Evolutionary conservation across 2,888 invertebrate genomes (phyloP), one percentile per base, ranked within the genome.

Genomic region (Drosophila suboccidentalis): DNA sequence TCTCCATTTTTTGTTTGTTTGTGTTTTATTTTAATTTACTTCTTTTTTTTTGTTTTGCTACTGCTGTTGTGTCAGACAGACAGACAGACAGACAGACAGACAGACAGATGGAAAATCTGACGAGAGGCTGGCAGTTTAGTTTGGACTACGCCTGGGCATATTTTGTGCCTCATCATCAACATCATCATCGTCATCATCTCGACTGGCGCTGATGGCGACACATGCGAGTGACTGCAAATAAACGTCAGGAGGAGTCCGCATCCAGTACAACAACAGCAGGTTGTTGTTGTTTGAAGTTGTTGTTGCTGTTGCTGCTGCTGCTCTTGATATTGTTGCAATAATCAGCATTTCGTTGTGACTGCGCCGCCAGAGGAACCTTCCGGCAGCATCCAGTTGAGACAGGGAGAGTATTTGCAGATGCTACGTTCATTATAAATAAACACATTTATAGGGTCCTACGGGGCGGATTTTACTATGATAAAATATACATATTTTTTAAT

Each of bases 171-270:
- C 87, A 86, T 84, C 84, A 85, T 50, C 29, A 8, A 0, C 29
- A 26, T 26, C 26, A 6, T 26, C 26, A 26, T 26, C 26, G 6
- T 29, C 29, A 29, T 29, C 49, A 57, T 44, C 57, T 46, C 36
- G 34, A 57, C 26, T 41, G 49, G 13, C 51, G 75, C 82, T 89
- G 86, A 73, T 75, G 83, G 81, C 81, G 89, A 88, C 87, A 88
- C 79, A 88, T 86, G 89, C 80, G 79, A 86, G 51, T 70, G 74
- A 79, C 82, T 82, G 85, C 87, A 83, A 87, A 83, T 82, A 83
- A 66, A 79, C 59, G 78, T 74, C 78, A 74, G 75, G 75, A 54
- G 54, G 59, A 66, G 71, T 64, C 55, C 54, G 26, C 66, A 51
- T 44, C 34, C 53, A 62, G 22, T 46, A 39, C 46, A 39, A 8